Percentiles rank a stretch among this genome's conserved stretches.
Conservation (phyloP, 23 tunicate species). For the Trididemnum clinides region DNA sequence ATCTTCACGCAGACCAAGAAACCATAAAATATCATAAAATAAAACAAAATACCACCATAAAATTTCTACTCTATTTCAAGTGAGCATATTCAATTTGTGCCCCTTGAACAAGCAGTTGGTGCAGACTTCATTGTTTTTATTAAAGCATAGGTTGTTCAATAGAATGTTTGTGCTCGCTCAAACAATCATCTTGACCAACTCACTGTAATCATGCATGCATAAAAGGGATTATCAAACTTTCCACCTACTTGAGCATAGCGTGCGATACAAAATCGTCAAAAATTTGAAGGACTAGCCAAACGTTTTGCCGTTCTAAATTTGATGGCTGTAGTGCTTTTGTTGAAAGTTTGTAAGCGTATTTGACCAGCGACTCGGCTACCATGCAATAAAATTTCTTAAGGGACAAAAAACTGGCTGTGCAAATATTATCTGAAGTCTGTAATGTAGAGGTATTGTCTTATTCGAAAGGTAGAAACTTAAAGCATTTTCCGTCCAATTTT, state of each 20-base stretch:
- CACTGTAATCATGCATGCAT: too few relatives aligned
- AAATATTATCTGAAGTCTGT: neutral
- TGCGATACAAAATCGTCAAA: neutral
- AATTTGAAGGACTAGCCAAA: neutral
- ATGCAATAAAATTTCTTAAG: neutral
- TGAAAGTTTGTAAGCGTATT: conserved; percentile 2
- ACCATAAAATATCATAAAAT: too few relatives aligned
- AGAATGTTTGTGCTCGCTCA: too few relatives aligned
- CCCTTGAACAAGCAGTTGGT: too few relatives aligned
- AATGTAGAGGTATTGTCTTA: neutral
- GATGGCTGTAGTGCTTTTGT: conserved; percentile 5
- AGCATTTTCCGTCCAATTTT: neutral
- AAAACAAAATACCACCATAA: too few relatives aligned
- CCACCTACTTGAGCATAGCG: neutral
- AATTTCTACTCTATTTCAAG: too few relatives aligned
- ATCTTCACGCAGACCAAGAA: too few relatives aligned
- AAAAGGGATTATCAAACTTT: neutral
- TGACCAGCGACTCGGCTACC: neutral
- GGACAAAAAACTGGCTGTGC: neutral
- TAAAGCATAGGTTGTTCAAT: too few relatives aligned
- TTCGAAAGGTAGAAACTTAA: neutral
- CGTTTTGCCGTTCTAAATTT: conserved; percentile 16
- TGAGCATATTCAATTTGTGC: too few relatives aligned
- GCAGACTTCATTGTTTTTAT: too few relatives aligned
- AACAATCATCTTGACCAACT: too few relatives aligned